Percentiles rank a stretch among this genome's conserved stretches.
These are phyloP conservation scores for Zeus faber DNA, from an alignment of 2,113 vertebrate species.

Conservation along the genomic window DNA sequence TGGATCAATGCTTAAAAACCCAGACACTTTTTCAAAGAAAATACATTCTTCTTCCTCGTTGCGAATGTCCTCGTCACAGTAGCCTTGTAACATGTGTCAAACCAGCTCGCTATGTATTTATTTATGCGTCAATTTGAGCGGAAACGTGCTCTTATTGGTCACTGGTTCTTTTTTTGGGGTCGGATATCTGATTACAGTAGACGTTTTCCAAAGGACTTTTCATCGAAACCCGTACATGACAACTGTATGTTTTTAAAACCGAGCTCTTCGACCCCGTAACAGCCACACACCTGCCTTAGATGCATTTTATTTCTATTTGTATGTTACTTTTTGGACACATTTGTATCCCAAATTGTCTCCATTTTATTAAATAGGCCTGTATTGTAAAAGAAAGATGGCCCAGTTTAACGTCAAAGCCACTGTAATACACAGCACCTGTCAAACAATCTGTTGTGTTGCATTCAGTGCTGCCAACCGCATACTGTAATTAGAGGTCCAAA, in stretches of 20 bases:
- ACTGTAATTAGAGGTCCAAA: slow-evolving; percentile 24
- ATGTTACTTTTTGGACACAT: too few relatives aligned
- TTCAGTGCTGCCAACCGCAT: slow-evolving; percentile 36
- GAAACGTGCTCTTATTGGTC: slow-evolving; percentile 5
- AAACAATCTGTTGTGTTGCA: slow-evolving; percentile 21
- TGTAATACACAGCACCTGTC: slow-evolving; percentile 32
- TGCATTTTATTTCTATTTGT: too few relatives aligned
- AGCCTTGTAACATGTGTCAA: slow-evolving; percentile 32
- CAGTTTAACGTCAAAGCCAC: slow-evolving; percentile 22
- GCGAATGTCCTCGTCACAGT: neutral
- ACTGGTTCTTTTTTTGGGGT: neutral
- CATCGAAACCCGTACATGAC: neutral
- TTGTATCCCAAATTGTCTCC: slow-evolving; percentile 42
- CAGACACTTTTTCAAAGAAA: slow-evolving; percentile 27
- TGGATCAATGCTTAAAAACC: slow-evolving; percentile 36
- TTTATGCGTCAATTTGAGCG: slow-evolving; percentile 29
- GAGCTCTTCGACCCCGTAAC: too few relatives aligned
- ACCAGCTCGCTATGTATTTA: slow-evolving; percentile 46
- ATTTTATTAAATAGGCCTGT: slow-evolving; percentile 1
- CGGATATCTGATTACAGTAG: neutral
- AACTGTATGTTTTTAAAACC: too few relatives aligned
- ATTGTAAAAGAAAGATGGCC: slow-evolving; percentile 2
- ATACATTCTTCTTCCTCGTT: slow-evolving; percentile 12
- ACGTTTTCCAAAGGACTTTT: neutral
- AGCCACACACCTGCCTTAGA: too few relatives aligned